Conservation (phyloP, 2,113 vertebrate species). For the Coracopsis vasa region DNA sequence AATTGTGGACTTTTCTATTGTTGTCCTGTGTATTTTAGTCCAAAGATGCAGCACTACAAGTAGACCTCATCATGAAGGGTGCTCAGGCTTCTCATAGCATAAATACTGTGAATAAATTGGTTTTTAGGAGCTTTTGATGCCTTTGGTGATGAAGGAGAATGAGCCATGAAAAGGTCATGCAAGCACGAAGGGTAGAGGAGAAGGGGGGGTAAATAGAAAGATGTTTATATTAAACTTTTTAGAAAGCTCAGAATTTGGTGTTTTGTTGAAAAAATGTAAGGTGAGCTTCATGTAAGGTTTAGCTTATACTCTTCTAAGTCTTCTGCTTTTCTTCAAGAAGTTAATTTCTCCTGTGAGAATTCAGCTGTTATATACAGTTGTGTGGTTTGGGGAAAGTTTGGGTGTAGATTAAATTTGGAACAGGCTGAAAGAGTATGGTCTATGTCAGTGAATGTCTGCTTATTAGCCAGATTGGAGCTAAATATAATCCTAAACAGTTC, state of each 20-base stretch:
- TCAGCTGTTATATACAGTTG: not conserved
- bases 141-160: not conserved
- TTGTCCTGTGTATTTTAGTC: not conserved
- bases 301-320: not conserved
- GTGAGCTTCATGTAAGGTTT: not conserved
- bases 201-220: not conserved
- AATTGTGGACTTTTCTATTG: not conserved
- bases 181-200: not conserved
- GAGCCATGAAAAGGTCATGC: not conserved
- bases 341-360: not conserved
- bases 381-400: conserved; percentile 25
- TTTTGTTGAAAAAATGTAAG: not conserved
- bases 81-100: not conserved
- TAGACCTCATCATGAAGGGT: not conserved
- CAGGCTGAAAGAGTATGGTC: conserved; percentile 13
- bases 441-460: conserved; percentile 13
- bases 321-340: not conserved
- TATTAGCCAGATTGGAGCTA: conserved; percentile 31
- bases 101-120: not conserved
- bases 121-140: not conserved
- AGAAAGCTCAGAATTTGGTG: not conserved
- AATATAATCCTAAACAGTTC: conserved; percentile 13
- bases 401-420: not conserved
- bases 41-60: not conserved
- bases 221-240: not conserved